Base-by-base conservation (phyloP, 2,113 vertebrate genomes). In the Coptodon bakossiorum region DNA sequence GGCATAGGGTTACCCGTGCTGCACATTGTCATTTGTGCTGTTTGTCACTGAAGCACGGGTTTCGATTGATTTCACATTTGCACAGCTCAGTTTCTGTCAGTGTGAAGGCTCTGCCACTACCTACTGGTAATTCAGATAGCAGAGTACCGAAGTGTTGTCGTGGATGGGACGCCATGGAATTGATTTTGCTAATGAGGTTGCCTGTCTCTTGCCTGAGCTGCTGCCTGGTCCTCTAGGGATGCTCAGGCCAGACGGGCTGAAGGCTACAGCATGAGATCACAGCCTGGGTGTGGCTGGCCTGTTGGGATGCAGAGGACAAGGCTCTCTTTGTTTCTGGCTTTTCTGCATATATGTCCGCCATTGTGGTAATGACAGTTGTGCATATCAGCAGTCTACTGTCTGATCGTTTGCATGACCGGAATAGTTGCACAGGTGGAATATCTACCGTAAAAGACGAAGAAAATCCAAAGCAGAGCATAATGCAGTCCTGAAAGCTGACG, bases 241-340 rank as follows among this genome's bases (percentile, higher is more conserved):
- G 59, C 89, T 87, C 76, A 34, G 82, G 85, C 87, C 84, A 94
- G 93, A 93, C 90, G 56, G 66, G 81, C 88, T 86, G 73, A 90
- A 86, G 89, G 88, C 90, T 92, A 80, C 71, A 87, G 92, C 78
- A 94, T 96, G 92, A 95, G 88, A 92, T 96, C 95, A 96, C 93
- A 86, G 88, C 87, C 71, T 89, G 95, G 95, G 95, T 93, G 95
- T 94, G 95, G 94, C 92, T 8, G 84, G 22, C 40, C 73, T 91
- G 83, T 34, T 80, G 43, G 61, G 87, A 89, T 90, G 81, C 82
- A 86, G 52, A 82, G 71, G 66, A 83, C 61, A 76, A 36, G 71
- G 48, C 56, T 85, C 13, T 89, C 82, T 93, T 54, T 93, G 87
- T 89, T 53, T 84, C n/a, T 59, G 38, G 34, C 43, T 50, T 16